Evolutionary conservation across 92 coral and sea anemone species (phyloP).

Genomic region (Parazoanthus swiftii): DNA sequence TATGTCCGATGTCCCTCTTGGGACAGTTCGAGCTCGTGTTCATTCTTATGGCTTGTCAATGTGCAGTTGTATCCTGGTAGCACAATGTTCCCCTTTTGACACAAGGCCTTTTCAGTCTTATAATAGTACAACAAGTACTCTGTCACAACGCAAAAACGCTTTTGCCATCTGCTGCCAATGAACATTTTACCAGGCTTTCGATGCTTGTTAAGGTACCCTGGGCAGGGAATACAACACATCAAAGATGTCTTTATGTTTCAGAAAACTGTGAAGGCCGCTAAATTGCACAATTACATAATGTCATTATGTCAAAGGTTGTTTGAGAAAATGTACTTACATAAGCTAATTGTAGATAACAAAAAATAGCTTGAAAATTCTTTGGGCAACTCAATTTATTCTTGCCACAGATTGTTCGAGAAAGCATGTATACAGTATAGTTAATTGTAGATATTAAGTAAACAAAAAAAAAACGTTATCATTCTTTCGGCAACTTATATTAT

Average conservation of each 20-base stretch:
- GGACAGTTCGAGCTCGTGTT: conserved; percentile 57
- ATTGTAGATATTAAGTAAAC: no score
- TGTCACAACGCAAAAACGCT: conserved; percentile 81
- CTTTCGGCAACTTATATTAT: no score
- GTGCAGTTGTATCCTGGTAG: conserved; percentile 70
- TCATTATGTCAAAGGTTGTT: no score
- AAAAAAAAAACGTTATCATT: no score
- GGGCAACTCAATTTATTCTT: no score
- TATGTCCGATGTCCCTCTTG: conserved; percentile 62
- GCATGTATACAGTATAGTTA: no score
- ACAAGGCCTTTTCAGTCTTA: conserved; percentile 51
- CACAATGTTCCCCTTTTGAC: conserved; percentile 80
- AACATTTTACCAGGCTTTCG: conserved; percentile 69
- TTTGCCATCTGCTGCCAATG: conserved; percentile 79
- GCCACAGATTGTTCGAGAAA: no score
- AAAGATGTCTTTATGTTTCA: background rate
- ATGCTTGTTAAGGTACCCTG: conserved; percentile 75
- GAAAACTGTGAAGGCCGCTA: no score
- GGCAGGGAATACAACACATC: background rate
- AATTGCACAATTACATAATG: no score
- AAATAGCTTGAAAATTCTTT: no score
- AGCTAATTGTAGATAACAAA: no score
- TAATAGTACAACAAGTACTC: conserved; percentile 78
- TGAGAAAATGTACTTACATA: no score
- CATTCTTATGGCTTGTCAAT: conserved; percentile 45